phyloP scores from a whole-genome alignment of 2,797 vertebrate genomes.

The Pyrocephalus nanus region DNA sequence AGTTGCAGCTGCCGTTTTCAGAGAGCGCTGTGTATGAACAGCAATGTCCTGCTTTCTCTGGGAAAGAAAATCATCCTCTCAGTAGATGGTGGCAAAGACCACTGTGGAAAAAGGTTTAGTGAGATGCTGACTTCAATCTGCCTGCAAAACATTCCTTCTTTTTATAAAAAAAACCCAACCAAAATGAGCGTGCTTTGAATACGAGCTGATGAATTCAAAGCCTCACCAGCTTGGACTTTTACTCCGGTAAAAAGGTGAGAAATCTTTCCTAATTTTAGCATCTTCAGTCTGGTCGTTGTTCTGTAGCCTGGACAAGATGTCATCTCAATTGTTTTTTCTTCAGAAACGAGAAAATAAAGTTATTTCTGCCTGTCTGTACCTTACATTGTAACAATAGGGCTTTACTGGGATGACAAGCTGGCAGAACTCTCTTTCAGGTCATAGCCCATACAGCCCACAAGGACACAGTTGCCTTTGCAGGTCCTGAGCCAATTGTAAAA shows the following conservation, averaged over 20 bases:
- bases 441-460: neutral
- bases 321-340: neutral
- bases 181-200: neutral
- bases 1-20: neutral
- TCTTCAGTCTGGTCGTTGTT: neutral
- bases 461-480: neutral
- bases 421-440: neutral
- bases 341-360: neutral
- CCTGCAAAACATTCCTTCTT: neutral
- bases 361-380: neutral
- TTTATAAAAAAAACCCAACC: neutral
- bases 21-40: accelerated
- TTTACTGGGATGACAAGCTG: neutral
- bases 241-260: neutral
- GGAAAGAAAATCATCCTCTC: neutral
- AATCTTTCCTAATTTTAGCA: neutral
- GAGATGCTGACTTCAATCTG: neutral
- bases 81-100: neutral
- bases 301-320: neutral
- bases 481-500: neutral
- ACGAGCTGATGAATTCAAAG: neutral
- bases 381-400: neutral
- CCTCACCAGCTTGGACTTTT: neutral
- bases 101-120: neutral
- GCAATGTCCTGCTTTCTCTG: neutral